Conservation (phyloP, 1,140 invertebrate genomes). For the Brachionus asplanchnoidis region DNA sequence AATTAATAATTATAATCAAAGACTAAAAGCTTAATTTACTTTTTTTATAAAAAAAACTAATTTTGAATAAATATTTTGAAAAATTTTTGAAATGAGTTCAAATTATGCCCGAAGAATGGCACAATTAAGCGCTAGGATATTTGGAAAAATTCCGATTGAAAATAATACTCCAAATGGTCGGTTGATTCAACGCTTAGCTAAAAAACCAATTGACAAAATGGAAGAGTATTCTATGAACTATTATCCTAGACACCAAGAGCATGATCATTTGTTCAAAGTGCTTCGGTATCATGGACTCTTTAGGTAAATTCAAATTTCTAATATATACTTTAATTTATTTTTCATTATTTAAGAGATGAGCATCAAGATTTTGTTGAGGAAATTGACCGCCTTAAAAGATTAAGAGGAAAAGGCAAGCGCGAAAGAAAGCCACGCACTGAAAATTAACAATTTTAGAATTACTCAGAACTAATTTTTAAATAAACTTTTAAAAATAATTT, state of each 20-base stretch:
- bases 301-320: background rate
- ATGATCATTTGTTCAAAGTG: constrained; percentile 35
- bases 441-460: background rate
- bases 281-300: constrained; percentile 32
- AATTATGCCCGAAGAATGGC: constrained; percentile 38
- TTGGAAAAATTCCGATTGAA: background rate
- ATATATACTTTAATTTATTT: background rate
- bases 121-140: constrained; percentile 31
- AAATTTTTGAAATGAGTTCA: constrained; percentile 7
- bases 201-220: constrained; percentile 38
- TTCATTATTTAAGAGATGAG: constrained; percentile 17
- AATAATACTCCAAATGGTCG: constrained; percentile 38
- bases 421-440: background rate
- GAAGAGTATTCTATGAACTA: constrained; percentile 40
- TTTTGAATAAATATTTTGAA: background rate
- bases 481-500: background rate
- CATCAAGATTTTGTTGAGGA: constrained; percentile 32
- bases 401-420: constrained; percentile 29
- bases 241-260: constrained; percentile 33
- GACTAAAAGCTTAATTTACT: background rate
- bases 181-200: constrained; percentile 16
- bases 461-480: background rate
- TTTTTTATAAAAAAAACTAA: background rate
- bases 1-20: background rate
- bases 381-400: constrained; percentile 29